Evolutionary conservation across 2,797 vertebrate species (phyloP).

Genomic region (Sebastes taczanowskii): DNA sequence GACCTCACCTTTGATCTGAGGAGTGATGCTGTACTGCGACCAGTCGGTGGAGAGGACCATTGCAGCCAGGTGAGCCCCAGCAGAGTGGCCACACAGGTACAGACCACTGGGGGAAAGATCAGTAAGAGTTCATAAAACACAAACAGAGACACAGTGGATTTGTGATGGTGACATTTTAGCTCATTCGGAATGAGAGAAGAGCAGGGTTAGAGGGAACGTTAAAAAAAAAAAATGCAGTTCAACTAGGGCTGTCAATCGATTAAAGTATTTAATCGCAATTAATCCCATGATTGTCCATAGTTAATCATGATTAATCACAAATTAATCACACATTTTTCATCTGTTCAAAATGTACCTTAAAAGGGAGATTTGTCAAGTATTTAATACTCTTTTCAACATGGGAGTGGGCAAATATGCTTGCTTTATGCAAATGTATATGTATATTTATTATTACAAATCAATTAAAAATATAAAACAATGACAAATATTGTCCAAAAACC

Average conservation of each 20-base stretch:
- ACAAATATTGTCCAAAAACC: rapidly evolving
- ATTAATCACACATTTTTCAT: rapidly evolving
- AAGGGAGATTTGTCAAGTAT: too few species aligned
- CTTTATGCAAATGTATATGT: too few species aligned
- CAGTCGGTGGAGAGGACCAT: constrained; percentile 93
- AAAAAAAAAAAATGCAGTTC: not conserved
- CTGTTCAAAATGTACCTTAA: too few species aligned
- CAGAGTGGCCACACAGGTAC: constrained; percentile 94
- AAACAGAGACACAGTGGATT: not conserved
- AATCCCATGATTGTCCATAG: too few species aligned
- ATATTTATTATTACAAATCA: too few species aligned
- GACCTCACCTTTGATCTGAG: constrained; percentile 89
- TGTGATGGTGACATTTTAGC: not conserved
- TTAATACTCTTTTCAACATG: too few species aligned
- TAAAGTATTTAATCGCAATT: too few species aligned
- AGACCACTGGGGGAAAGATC: constrained; percentile 81
- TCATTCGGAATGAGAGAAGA: not conserved
- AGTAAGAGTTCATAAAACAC: not conserved
- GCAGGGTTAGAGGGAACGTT: not conserved
- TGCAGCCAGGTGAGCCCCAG: constrained; percentile 91
- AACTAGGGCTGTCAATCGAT: too few species aligned
- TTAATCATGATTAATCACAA: too few species aligned
- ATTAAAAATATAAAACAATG: rapidly evolving
- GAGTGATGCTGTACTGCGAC: constrained; percentile 80
- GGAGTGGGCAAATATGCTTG: too few species aligned